Conservation (phyloP, 1,140 invertebrate genomes). For the Stratiolaelaps scimitus region DNA sequence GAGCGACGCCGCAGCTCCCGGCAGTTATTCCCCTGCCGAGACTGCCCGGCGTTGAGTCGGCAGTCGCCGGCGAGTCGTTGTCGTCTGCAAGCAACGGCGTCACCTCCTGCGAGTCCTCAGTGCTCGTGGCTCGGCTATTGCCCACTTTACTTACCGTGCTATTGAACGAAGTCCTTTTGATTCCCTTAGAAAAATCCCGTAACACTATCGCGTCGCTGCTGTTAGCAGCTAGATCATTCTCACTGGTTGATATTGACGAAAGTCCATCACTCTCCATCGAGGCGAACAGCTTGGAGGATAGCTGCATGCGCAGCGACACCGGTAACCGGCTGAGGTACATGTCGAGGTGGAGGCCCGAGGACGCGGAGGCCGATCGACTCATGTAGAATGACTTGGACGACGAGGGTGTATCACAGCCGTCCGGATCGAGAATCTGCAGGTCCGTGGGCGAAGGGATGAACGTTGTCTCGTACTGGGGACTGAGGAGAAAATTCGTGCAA, state of each 20-base stretch:
- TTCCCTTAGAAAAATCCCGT: slow-evolving; percentile 18
- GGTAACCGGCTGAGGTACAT: slow-evolving; percentile 34
- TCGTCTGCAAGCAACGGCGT: slow-evolving; percentile 22
- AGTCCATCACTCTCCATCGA: slow-evolving; percentile 38
- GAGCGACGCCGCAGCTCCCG: no score
- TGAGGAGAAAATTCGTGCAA: slow-evolving; percentile 28
- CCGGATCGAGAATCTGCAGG: slow-evolving; percentile 14
- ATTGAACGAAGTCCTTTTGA: slow-evolving; percentile 23
- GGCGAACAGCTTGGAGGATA: slow-evolving; percentile 34
- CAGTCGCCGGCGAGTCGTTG: neutral
- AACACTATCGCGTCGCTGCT: neutral
- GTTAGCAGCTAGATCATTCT: neutral
- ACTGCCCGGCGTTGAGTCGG: no score
- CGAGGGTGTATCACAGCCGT: slow-evolving; percentile 26
- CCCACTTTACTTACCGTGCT: slow-evolving; percentile 8
- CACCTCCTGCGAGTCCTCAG: slow-evolving; percentile 26
- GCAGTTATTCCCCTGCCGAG: no score
- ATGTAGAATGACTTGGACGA: slow-evolving; percentile 29
- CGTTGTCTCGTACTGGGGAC: slow-evolving; percentile 26
- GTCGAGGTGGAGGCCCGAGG: slow-evolving; percentile 34
- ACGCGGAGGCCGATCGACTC: slow-evolving; percentile 26
- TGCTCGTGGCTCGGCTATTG: slow-evolving; percentile 22
- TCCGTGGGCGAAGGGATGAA: slow-evolving; percentile 27
- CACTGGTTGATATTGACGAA: slow-evolving; percentile 32
- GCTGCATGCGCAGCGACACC: slow-evolving; percentile 33